Base-by-base conservation (phyloP, 1,140 invertebrate genomes). In the Pygmarrhopalites habei region DNA sequence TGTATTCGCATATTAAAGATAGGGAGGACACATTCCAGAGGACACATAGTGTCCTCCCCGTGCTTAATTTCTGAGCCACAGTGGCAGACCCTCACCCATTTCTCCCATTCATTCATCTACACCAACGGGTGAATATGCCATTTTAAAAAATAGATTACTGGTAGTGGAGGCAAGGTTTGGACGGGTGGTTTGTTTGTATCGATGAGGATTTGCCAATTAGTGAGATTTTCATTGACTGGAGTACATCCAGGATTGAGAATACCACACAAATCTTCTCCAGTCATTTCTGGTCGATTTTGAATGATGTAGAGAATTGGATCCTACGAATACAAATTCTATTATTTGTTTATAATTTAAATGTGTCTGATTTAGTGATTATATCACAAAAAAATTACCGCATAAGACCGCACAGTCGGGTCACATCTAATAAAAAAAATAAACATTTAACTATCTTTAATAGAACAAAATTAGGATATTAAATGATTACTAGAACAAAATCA, bases 161-260 rank as follows among this genome's bases (percentile, higher is more conserved):
- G 29, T 3, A 62, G 23, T 23, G 44, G 55, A 23, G 35, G 26
- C 1, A 15, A 15, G 35, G 26, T 35, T 5, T 15, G 3, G 5
- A 51, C 28, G 10, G 58, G 29, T 19, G 65, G 55, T 28, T 66
- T 66, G 14, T 47, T 49, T 2, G 1, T 19, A 44, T 61, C 47
- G n/a, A 60, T 64, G 26, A 28, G 2, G 12, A 52, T 57, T 1
- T 17, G 21, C 65, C 65, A 67, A 7, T 64, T 25, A 15, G 41
- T 30, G n/a, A 67, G 44, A 5, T 0, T 5, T 2, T 56, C 0
- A 43, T 44, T 60, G 1, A 64, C 51, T 10, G 25, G 1, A 26
- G 23, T 12, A 46, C 61, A 64, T 3, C 60, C 61, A 1, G 56
- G 44, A 56, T 63, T 67, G 2, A 67, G 26, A 25, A 64, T 53